Evolutionary conservation across 2,888 invertebrate species (phyloP).

Genomic region (Lacanobia oleracea): DNA sequence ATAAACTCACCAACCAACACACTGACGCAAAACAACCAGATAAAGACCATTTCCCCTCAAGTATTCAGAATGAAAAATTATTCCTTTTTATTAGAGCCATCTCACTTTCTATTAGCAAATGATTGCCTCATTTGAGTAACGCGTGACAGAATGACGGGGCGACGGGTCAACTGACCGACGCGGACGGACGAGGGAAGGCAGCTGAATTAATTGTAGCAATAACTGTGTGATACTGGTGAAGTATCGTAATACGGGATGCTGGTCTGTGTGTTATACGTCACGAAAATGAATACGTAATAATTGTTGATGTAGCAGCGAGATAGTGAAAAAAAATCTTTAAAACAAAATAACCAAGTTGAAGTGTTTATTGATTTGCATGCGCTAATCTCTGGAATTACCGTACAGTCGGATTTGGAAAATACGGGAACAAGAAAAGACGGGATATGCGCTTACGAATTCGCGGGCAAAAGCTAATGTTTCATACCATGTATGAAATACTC

Average conservation of each 20-base stretch:
- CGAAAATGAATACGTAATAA: conserved; percentile 1
- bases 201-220: conserved; percentile 73
- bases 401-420: too few relatives aligned
- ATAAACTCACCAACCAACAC: neutral
- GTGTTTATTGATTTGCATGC: too few relatives aligned
- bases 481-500: too few relatives aligned
- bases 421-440: too few relatives aligned
- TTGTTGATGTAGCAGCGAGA: too few relatives aligned
- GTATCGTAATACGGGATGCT: conserved; percentile 66
- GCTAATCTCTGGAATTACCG: too few relatives aligned
- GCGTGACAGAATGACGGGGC: conserved; percentile 55
- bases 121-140: conserved; percentile 56
- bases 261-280: conserved; percentile 16
- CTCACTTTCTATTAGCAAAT: conserved; percentile 55
- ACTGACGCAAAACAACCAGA: neutral
- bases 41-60: neutral
- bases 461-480: too few relatives aligned
- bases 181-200: conserved; percentile 67
- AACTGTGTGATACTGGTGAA: conserved; percentile 67
- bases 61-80: conserved; percentile 10
- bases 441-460: too few relatives aligned
- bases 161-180: conserved; percentile 72
- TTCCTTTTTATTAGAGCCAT: conserved; percentile 30
- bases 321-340: too few relatives aligned
- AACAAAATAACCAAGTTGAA: too few relatives aligned